phyloP scores from a whole-genome alignment of 2,888 invertebrate genomes.

The Himalopsyche anomala region DNA sequence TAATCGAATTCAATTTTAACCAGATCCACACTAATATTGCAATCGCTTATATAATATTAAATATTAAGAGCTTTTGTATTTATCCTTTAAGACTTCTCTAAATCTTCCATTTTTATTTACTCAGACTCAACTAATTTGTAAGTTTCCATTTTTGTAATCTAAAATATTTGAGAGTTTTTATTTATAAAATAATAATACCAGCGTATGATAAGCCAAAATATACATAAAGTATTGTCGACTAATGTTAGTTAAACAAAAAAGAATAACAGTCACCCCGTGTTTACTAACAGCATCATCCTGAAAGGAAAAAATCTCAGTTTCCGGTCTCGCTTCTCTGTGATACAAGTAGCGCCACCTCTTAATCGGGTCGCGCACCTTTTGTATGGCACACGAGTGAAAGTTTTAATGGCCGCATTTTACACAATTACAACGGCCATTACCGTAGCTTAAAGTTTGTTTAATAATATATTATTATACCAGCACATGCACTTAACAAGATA shows the following conservation, averaged over 20 bases:
- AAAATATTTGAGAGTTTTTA: no score
- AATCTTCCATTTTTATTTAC: no score
- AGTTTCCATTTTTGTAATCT: no score
- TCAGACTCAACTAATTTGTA: no score
- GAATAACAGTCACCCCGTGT: neutral
- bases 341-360: slow-evolving; percentile 42
- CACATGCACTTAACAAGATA: slow-evolving; percentile 26
- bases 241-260: neutral
- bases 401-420: slow-evolving; percentile 61
- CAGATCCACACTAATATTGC: no score
- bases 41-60: no score
- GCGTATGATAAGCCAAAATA: no score
- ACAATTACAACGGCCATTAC: slow-evolving; percentile 59
- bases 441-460: slow-evolving; percentile 42
- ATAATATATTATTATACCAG: slow-evolving; percentile 14
- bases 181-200: no score
- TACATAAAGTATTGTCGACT: no score
- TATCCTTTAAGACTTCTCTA: no score
- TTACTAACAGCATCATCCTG: neutral
- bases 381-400: slow-evolving; percentile 45
- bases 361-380: slow-evolving; percentile 33
- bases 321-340: neutral
- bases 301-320: slow-evolving; percentile 28
- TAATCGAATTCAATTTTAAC: no score
- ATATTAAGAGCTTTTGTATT: no score